These are phyloP conservation scores for Tetragnatha versicolor DNA, from an alignment of 1,140 invertebrate genomes.

Conservation along the genomic window DNA sequence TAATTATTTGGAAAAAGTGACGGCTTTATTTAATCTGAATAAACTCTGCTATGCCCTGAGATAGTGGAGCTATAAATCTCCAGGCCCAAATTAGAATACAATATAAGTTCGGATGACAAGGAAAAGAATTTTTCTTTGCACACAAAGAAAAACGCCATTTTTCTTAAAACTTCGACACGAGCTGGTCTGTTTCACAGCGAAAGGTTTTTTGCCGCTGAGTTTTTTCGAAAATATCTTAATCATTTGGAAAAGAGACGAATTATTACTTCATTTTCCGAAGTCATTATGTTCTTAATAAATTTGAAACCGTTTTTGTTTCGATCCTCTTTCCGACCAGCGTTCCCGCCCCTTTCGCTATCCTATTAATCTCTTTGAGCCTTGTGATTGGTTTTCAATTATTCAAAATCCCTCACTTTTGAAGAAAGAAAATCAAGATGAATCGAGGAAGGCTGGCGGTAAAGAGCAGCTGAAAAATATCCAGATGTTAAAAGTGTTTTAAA, in stretches of 20 bases:
- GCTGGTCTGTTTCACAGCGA: not conserved
- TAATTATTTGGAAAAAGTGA: no score
- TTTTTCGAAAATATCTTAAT: constrained; percentile 14
- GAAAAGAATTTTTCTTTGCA: no score
- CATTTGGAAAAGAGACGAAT: constrained; percentile 33
- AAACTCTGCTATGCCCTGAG: no score
- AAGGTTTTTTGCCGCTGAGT: not conserved
- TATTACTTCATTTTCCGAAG: constrained; percentile 43
- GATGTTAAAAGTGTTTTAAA: not conserved
- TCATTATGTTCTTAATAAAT: constrained; percentile 24
- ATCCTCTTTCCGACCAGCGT: not conserved
- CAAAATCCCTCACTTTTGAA: constrained; percentile 11
- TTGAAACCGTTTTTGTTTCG: constrained; percentile 14
- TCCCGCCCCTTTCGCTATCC: not conserved
- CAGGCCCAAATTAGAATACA: no score
- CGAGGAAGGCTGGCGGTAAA: not conserved
- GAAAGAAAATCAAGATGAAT: not conserved
- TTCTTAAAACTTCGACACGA: constrained; percentile 4
- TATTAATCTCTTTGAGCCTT: constrained; percentile 21
- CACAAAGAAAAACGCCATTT: constrained; percentile 12
- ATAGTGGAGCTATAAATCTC: no score
- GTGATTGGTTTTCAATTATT: constrained; percentile 42
- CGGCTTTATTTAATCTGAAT: no score
- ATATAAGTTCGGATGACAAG: no score
- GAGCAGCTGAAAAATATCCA: constrained; percentile 3